phyloP scores from a whole-genome alignment of 2,113 vertebrate genomes.

The Spermophilus dauricus region DNA sequence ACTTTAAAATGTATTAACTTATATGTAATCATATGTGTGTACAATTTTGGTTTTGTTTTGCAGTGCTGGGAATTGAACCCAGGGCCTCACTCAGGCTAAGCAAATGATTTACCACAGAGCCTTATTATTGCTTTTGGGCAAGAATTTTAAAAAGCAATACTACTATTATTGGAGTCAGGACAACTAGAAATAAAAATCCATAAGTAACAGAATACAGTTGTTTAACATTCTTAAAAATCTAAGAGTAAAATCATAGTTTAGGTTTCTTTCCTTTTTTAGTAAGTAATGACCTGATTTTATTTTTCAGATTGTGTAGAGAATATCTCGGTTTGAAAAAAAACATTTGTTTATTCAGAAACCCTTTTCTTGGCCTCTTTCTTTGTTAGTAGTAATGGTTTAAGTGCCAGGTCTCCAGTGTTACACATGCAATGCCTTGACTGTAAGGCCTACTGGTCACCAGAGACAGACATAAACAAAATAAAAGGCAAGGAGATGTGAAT shows the following conservation, averaged over 20 bases:
- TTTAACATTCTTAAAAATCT: slow-evolving; percentile 23
- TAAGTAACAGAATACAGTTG: not conserved
- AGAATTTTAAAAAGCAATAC: not conserved
- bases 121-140: not conserved
- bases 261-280: not conserved
- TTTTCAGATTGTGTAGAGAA: not conserved
- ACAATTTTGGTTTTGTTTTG: not conserved
- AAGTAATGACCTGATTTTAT: not conserved
- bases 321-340: slow-evolving; percentile 35
- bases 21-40: not conserved
- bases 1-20: not conserved
- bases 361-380: not conserved
- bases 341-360: not conserved
- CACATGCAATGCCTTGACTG: not conserved
- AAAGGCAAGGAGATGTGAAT: not conserved
- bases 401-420: not conserved
- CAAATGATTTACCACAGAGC: not conserved
- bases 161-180: slow-evolving; percentile 12
- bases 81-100: not conserved
- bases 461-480: not conserved
- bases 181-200: not conserved
- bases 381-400: not conserved
- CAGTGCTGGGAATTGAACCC: not conserved
- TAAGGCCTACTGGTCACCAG: not conserved
- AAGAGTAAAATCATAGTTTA: not conserved